A percentile compares a stretch with the other conserved stretches of the same genome.
Conservation (phyloP, 23 tunicate genomes). For the Trididemnum clinides region DNA sequence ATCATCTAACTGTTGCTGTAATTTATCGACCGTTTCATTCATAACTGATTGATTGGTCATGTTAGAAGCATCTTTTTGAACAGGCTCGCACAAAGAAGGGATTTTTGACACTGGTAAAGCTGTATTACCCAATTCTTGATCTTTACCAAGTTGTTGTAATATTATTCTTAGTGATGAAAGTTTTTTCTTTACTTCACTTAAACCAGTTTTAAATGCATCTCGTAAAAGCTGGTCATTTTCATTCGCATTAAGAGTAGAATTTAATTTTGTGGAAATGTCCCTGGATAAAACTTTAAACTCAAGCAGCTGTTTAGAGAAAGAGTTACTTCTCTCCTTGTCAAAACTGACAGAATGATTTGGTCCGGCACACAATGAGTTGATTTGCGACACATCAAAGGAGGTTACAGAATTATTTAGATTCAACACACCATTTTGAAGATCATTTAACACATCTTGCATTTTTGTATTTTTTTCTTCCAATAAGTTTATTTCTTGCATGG, state of each 20-base stretch:
- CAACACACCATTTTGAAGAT: background rate
- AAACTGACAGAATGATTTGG: background rate
- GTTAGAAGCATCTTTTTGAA: background rate
- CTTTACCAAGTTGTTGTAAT: background rate
- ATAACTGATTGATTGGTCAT: background rate
- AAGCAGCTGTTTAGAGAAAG: background rate
- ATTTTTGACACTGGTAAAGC: background rate
- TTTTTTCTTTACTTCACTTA: constrained; percentile 17
- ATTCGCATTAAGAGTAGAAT: background rate
- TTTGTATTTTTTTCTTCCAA: constrained; percentile 1
- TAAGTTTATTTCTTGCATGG: background rate
- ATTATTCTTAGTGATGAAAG: background rate
- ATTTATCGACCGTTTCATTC: background rate
- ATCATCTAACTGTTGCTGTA: constrained; percentile 24
- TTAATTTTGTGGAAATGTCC: background rate
- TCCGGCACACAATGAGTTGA: too few species aligned
- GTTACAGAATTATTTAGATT: background rate
- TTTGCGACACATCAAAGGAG: background rate
- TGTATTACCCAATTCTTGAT: background rate
- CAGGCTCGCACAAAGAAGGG: background rate
- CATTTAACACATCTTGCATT: constrained; percentile 17
- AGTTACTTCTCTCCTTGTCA: background rate
- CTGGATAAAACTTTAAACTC: background rate
- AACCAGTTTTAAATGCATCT: background rate
- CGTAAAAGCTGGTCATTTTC: background rate